Evolutionary conservation across 2,888 invertebrate genomes (phyloP).

Genomic region (Calliphora vomitoria): DNA sequence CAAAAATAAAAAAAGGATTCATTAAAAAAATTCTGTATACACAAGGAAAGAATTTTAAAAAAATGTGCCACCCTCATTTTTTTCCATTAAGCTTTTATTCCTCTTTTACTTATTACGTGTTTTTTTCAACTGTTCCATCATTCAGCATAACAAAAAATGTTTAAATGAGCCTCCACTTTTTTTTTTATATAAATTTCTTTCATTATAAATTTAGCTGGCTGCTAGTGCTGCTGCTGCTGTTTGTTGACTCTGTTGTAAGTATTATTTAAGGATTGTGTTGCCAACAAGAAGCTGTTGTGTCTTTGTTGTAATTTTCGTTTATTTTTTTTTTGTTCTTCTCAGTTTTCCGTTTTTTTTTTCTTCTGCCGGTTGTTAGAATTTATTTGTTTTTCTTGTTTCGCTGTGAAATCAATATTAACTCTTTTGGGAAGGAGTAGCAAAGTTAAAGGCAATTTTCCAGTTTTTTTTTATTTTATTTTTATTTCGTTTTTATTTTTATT

Average conservation of each 20-base stretch:
- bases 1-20: slow-evolving; percentile 69
- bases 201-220: slow-evolving; percentile 56
- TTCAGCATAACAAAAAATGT: slow-evolving; percentile 35
- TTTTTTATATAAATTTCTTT: slow-evolving; percentile 60
- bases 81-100: slow-evolving; percentile 63
- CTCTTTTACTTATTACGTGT: slow-evolving; percentile 59
- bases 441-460: slow-evolving; percentile 65
- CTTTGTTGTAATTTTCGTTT: slow-evolving; percentile 64
- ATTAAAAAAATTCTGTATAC: slow-evolving; percentile 70
- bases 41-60: slow-evolving; percentile 42
- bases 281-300: slow-evolving; percentile 50
- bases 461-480: slow-evolving; percentile 28
- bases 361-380: slow-evolving; percentile 18
- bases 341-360: slow-evolving; percentile 38
- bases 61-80: slow-evolving; percentile 72
- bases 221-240: slow-evolving; percentile 47
- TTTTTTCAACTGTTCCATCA: slow-evolving; percentile 34
- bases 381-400: slow-evolving; percentile 53
- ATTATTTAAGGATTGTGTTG: slow-evolving; percentile 64
- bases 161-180: slow-evolving; percentile 72
- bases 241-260: slow-evolving; percentile 55
- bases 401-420: slow-evolving; percentile 73
- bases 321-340: slow-evolving; percentile 11
- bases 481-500: slow-evolving; percentile 34
- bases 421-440: slow-evolving; percentile 67